phyloP scores from a whole-genome alignment of 2,797 vertebrate species.

The Alectoris magna region DNA sequence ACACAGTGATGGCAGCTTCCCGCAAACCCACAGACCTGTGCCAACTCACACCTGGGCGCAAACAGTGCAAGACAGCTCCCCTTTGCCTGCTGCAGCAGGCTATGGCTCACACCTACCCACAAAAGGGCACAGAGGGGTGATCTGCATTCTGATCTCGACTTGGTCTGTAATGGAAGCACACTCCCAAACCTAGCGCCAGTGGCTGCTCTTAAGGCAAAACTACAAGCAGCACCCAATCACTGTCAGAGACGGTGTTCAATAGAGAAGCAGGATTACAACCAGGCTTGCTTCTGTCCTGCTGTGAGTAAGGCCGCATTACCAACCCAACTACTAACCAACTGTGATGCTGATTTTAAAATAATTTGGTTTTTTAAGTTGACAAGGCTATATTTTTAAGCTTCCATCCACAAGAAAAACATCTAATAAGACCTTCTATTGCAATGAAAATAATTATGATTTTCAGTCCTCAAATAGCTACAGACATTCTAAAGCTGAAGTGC shows the following conservation, averaged over 20 bases:
- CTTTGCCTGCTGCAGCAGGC: not conserved
- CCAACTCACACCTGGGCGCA: not conserved
- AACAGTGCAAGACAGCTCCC: not conserved
- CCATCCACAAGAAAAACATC: not conserved
- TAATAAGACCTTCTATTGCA: not conserved
- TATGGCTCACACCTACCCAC: not conserved
- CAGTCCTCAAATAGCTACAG: not conserved
- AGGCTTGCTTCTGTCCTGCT: not conserved
- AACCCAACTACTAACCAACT: not conserved
- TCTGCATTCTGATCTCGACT: not conserved
- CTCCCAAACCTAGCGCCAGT: rapidly evolving
- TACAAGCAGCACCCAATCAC: not conserved
- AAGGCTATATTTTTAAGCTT: not conserved
- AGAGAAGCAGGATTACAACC: not conserved
- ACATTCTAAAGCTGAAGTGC: not conserved
- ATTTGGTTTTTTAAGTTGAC: not conserved
- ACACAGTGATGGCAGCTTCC: not conserved
- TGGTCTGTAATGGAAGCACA: not conserved
- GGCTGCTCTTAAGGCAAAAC: not conserved
- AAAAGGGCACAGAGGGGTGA: not conserved
- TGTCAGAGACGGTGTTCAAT: not conserved
- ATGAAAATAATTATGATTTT: not conserved
- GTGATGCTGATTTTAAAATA: not conserved
- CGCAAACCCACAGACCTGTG: not conserved
- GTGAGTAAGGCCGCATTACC: not conserved